A percentile compares a stretch with the other conserved stretches of the same genome.
Conservation (phyloP, 2,888 invertebrate species). For the Bibio marci region DNA sequence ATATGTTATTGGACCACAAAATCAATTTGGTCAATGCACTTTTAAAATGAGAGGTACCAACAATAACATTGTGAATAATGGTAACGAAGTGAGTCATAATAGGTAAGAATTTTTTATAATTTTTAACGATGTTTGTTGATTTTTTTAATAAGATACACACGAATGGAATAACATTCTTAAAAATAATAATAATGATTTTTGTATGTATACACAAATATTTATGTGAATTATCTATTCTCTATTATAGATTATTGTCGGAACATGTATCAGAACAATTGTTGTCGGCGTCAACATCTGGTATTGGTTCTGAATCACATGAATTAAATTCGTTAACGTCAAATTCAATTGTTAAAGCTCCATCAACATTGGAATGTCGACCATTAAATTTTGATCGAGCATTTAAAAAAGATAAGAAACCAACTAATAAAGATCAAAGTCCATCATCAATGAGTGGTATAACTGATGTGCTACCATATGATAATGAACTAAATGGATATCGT, state of each 20-base stretch:
- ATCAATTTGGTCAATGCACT: too few species aligned
- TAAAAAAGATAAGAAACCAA: slow-evolving; percentile 13
- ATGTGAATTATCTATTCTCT: too few species aligned
- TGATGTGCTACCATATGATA: slow-evolving; percentile 43
- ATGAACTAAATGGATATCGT: slow-evolving; percentile 11
- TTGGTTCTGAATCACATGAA: slow-evolving; percentile 29
- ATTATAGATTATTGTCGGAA: slow-evolving; percentile 13
- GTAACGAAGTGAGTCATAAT: too few species aligned
- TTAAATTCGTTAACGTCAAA: slow-evolving; percentile 24
- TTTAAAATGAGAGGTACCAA: too few species aligned
- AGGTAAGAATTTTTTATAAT: too few species aligned
- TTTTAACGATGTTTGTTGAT: too few species aligned
- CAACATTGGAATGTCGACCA: slow-evolving; percentile 19
- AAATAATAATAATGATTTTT: too few species aligned
- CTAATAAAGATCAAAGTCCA: slow-evolving; percentile 30
- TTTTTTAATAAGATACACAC: too few species aligned
- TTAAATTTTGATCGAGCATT: slow-evolving; percentile 18
- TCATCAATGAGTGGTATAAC: slow-evolving; percentile 48
- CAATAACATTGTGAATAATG: too few species aligned
- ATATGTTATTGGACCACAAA: slow-evolving; percentile 51
- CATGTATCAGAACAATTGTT: slow-evolving; percentile 26
- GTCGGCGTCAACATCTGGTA: slow-evolving; percentile 27
- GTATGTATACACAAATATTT: too few species aligned
- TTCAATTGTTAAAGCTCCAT: slow-evolving; percentile 25
- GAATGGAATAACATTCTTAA: too few species aligned